Conservation (phyloP, 2,113 vertebrate species). For the Xyliphius kryptos region DNA sequence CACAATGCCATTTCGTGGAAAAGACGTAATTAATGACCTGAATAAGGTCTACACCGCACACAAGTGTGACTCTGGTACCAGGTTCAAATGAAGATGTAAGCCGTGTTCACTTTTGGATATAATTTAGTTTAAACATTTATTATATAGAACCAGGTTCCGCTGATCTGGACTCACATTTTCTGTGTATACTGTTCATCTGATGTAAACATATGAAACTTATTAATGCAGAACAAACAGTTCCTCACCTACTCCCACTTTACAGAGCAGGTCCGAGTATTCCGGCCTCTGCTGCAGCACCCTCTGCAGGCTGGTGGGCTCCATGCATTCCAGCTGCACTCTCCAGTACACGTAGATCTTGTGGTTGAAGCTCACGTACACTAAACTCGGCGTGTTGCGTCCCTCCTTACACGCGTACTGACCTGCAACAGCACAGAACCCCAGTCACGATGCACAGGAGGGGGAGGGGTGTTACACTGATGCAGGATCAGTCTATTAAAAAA, state of each 20-base stretch:
- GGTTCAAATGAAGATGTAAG: too few species aligned
- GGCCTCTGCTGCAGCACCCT: slow-evolving; percentile 76
- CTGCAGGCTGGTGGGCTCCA: slow-evolving; percentile 89
- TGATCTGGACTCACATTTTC: too few species aligned
- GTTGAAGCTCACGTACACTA: slow-evolving; percentile 93
- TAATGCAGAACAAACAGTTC: slow-evolving; percentile 5
- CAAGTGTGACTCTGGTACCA: too few species aligned
- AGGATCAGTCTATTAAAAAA: neutral
- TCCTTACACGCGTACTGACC: slow-evolving; percentile 92
- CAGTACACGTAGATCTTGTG: slow-evolving; percentile 97
- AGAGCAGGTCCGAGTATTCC: slow-evolving; percentile 66
- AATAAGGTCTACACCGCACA: too few species aligned
- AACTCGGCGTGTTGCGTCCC: slow-evolving; percentile 83
- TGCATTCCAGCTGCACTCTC: slow-evolving; percentile 88
- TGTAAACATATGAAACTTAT: too few species aligned
- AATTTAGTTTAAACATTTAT: too few species aligned
- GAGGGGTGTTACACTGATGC: neutral
- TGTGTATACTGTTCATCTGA: too few species aligned
- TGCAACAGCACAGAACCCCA: slow-evolving; percentile 45
- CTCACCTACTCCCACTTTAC: slow-evolving; percentile 77
- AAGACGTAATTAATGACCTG: too few species aligned
- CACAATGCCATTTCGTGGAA: too few species aligned
- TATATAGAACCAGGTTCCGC: too few species aligned
- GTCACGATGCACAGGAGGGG: neutral
- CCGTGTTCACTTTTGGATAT: too few species aligned